Percentiles rank a stretch among this genome's conserved stretches.
These are phyloP conservation scores for Drosophila pseudoobscura DNA, from an alignment of 1,140 invertebrate species.

Conservation along the genomic window DNA sequence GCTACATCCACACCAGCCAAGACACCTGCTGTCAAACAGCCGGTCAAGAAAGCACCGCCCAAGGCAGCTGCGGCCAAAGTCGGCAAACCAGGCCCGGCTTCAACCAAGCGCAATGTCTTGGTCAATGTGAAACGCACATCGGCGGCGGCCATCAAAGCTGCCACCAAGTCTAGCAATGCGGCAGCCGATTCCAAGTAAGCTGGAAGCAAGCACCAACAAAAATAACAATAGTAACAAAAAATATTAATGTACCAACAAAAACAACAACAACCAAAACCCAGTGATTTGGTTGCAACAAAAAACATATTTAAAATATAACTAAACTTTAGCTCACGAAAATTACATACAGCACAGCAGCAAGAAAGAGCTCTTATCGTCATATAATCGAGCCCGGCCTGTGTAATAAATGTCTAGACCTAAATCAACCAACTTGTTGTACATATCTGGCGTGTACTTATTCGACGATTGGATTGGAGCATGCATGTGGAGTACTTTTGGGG, in stretches of 20 bases:
- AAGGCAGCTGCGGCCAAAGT: conserved; percentile 48
- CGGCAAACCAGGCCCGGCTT: conserved; percentile 55
- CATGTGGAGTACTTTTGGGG: conserved; percentile 33
- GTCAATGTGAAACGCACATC: conserved; percentile 68
- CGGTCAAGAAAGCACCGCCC: conserved; percentile 48
- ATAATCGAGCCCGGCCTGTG: conserved; percentile 42
- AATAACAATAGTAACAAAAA: conserved; percentile 32
- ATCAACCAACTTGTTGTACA: conserved; percentile 44
- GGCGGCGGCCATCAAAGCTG: conserved; percentile 50
- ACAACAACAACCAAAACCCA: conserved; percentile 57
- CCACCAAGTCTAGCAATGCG: conserved; percentile 43
- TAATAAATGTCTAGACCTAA: conserved; percentile 69
- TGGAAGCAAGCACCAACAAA: conserved; percentile 25
- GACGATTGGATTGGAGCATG: conserved; percentile 5
- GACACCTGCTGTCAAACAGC: conserved; percentile 22
- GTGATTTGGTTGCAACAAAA: conserved; percentile 62
- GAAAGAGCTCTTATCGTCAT: conserved; percentile 36
- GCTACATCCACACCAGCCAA: conserved; percentile 23
- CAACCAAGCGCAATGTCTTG: conserved; percentile 66
- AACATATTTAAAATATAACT: conserved; percentile 47
- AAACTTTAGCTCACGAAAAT: conserved; percentile 36
- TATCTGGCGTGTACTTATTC: conserved; percentile 10
- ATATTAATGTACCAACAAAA: not conserved
- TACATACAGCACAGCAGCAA: conserved; percentile 22
- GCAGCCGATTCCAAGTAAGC: conserved; percentile 56